A percentile compares a stretch with the other conserved stretches of the same genome.
These are phyloP conservation scores for Momotus momota DNA, from an alignment of 2,797 vertebrate genomes.

Conservation along the genomic window DNA sequence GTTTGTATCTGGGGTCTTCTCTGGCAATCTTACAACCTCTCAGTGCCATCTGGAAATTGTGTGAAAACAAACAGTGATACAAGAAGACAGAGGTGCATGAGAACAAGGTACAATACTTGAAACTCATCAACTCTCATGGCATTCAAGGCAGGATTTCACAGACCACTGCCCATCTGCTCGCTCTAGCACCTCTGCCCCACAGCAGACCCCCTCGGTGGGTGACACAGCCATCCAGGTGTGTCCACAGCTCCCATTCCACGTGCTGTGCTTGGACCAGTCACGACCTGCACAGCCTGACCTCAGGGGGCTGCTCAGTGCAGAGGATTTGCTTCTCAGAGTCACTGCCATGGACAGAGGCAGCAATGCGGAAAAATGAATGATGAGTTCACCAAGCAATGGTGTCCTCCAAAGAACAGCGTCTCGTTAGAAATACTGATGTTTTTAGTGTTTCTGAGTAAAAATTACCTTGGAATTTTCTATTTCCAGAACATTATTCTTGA, in stretches of 20 bases:
- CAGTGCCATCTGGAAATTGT: not conserved
- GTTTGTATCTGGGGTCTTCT: not conserved
- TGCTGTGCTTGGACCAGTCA: not conserved
- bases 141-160: not conserved
- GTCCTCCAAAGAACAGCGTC: not conserved
- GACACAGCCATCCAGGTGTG: too few species aligned
- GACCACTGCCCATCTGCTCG: not conserved
- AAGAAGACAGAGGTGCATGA: not conserved
- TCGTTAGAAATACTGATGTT: not conserved
- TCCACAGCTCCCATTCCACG: not conserved
- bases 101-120: not conserved
- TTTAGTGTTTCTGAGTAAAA: not conserved
- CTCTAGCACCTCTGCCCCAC: not conserved
- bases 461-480: not conserved
- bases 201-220: not conserved
- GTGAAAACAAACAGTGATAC: not conserved
- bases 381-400: not conserved
- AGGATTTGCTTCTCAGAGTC: not conserved
- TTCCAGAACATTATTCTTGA: not conserved
- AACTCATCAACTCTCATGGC: not conserved
- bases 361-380: not conserved
- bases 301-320: not conserved
- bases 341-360: not conserved
- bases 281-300: not conserved
- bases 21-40: not conserved